Conservation (phyloP, 2,888 invertebrate species). For the Callimorpha dominula region DNA sequence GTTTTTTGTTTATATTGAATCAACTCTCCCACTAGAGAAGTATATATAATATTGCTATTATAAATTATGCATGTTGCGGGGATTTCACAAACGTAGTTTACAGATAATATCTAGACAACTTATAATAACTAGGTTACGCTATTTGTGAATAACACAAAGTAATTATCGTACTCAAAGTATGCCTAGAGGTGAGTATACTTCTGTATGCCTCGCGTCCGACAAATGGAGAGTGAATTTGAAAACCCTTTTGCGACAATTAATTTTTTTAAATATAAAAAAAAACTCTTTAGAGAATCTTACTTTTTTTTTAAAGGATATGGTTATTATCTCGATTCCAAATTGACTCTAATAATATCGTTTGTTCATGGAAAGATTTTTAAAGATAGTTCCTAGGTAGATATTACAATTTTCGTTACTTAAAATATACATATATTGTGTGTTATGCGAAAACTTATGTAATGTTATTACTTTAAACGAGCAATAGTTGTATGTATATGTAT, state of each 20-base stretch:
- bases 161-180: too few species aligned
- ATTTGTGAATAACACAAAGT: too few species aligned
- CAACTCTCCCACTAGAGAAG: too few species aligned
- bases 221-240: too few species aligned
- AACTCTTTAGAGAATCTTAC: background rate
- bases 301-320: too few species aligned
- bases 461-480: background rate
- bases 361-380: background rate
- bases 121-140: background rate
- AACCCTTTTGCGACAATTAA: background rate
- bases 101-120: background rate
- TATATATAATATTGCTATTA: too few species aligned
- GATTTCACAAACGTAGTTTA: background rate
- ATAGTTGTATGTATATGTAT: too few species aligned
- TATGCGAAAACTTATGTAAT: slow-evolving; percentile 35
- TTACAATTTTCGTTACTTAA: too few species aligned
- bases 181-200: background rate
- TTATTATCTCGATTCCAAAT: background rate
- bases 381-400: background rate
- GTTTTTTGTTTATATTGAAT: too few species aligned
- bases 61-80: too few species aligned
- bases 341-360: background rate
- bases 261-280: background rate
- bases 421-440: background rate
- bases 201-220: too few species aligned